Conservation (phyloP, 2,113 vertebrate species). For the Oxyura jamaicensis region DNA sequence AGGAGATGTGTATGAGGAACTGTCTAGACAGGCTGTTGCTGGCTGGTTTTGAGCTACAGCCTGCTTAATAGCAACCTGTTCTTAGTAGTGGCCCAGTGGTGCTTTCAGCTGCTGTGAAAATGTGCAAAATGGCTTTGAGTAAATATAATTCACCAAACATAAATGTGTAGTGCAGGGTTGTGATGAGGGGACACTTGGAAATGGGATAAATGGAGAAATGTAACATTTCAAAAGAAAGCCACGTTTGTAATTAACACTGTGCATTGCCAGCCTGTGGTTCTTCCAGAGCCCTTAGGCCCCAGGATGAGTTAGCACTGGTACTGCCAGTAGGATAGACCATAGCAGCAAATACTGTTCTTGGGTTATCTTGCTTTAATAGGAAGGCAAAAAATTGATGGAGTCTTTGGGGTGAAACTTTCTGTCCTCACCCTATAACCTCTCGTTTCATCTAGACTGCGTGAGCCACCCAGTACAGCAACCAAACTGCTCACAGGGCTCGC, state of each 20-base stretch:
- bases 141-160: not conserved
- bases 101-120: not conserved
- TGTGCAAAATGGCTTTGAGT: not conserved
- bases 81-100: not conserved
- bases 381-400: not conserved
- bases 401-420: not conserved
- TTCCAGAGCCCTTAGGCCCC: not conserved
- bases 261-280: not conserved
- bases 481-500: not conserved
- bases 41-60: not conserved
- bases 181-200: not conserved
- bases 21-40: not conserved
- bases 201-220: not conserved
- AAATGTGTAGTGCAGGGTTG: not conserved
- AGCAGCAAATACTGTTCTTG: not conserved
- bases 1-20: not conserved
- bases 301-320: not conserved
- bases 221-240: not conserved
- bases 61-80: not conserved
- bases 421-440: not conserved
- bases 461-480: not conserved
- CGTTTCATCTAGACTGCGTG: not conserved
- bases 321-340: rapidly evolving
- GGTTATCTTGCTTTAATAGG: not conserved
- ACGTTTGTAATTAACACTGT: not conserved